Base-by-base conservation (phyloP, 2,797 vertebrate genomes). In the Siniperca obscura region DNA sequence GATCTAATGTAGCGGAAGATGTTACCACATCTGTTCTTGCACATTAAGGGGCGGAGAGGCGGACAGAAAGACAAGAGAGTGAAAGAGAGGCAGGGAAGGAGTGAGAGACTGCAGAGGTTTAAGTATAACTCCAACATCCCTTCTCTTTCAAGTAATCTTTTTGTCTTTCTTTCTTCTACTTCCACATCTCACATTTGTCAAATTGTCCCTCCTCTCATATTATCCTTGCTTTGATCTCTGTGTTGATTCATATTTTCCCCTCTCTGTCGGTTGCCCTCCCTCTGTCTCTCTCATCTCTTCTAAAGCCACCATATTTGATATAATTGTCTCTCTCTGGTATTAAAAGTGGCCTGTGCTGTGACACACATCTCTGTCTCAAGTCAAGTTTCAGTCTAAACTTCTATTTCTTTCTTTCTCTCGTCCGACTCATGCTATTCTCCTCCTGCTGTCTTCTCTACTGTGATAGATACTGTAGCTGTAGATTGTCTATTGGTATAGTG, bases 1-100 rank as follows among this genome's bases (percentile, higher is more conserved):
- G 76, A 82, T 76, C 82, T 88, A 88, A 90, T 90, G 88, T 86
- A 87, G 82, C n/a, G 25, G 69, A 90, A 87, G 86, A 85, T 90
- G 81, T 90, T 83, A 79, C 68, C 81, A 64, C 75, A 87, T 89
- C 76, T 89, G 84, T 83, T 81, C 57, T 53, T 48, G 64, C 68
- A 78, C 74, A 85, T 78, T 68, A 80, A 86, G 72, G 69, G 19
- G 52, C 4, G 0, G 61, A 60, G 68, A 74, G 50, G 16, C 34
- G 7, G 57, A 74, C 67, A 48, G 60, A 53, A 50, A 73, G 82
- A 80, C 44, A 38, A 74, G 53, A 14, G 81, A 70, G 11, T 59
- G 65, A 81, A 38, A 52, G 42, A 70, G 52, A 86, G 70, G 61
- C 55, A 66, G 27, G 22, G 46, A 60, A 44, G 50, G 56, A 70